A percentile compares a stretch with the other conserved stretches of the same genome.
Evolutionary conservation across 92 coral and sea anemone genomes (phyloP).

Genomic region (Virgularia gustaviana): DNA sequence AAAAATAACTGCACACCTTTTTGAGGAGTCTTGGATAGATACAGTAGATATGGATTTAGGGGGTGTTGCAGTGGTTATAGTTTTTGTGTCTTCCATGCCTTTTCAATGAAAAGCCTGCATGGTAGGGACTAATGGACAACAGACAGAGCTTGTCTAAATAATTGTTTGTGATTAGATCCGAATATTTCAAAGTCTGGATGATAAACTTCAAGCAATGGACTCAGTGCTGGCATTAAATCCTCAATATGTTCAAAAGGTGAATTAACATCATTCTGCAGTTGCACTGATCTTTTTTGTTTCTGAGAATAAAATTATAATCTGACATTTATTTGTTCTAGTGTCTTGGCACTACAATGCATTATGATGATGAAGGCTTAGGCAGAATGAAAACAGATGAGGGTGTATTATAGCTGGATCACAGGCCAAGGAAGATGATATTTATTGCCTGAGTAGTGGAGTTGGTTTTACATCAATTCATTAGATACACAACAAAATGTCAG

Average conservation of each 20-base stretch:
- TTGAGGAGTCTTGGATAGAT: background rate
- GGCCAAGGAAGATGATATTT: too few relatives aligned
- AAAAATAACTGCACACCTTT: background rate
- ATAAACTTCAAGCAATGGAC: constrained; percentile 92
- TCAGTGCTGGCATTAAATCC: constrained; percentile 81
- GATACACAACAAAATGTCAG: too few relatives aligned
- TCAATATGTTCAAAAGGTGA: constrained; percentile 92
- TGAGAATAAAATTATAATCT: background rate
- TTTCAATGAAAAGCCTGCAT: too few relatives aligned
- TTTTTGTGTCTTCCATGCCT: too few relatives aligned
- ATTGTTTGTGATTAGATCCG: too few relatives aligned
- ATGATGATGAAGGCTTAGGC: constrained; percentile 85
- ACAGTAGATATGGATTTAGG: too few relatives aligned
- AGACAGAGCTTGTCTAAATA: too few relatives aligned
- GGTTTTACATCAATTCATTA: too few relatives aligned
- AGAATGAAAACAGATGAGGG: constrained; percentile 88
- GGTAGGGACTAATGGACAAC: too few relatives aligned
- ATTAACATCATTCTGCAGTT: background rate
- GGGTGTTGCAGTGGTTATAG: too few relatives aligned
- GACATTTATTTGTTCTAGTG: constrained; percentile 15
- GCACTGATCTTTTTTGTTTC: background rate
- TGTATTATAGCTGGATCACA: constrained; percentile 61
- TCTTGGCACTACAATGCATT: constrained; percentile 72
- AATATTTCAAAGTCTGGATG: constrained; percentile 80
- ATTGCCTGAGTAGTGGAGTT: too few relatives aligned